A percentile compares a stretch with the other conserved stretches of the same genome.
phyloP scores from a whole-genome alignment of 2,797 vertebrate species.

The Synanceia verrucosa region DNA sequence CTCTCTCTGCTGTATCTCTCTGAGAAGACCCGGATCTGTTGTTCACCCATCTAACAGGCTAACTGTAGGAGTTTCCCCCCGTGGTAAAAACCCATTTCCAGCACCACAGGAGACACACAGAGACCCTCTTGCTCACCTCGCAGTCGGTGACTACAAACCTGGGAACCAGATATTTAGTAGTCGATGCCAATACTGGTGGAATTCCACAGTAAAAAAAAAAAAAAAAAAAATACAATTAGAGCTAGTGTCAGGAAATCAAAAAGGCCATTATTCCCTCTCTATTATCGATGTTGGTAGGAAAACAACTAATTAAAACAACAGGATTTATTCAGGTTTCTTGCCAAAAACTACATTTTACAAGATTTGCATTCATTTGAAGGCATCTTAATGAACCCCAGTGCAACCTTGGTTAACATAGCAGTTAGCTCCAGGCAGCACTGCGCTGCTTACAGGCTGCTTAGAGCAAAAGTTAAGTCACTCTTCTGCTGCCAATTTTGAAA shows the following conservation, averaged over 20 bases:
- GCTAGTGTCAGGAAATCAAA: no score
- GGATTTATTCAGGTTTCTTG: no score
- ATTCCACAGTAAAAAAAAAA: not conserved
- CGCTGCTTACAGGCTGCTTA: no score
- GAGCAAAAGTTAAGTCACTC: no score
- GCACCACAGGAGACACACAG: constrained; percentile 36
- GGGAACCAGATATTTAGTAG: not conserved
- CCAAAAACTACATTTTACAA: no score
- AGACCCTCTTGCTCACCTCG: constrained; percentile 48
- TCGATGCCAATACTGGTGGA: not conserved
- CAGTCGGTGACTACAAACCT: constrained; percentile 1
- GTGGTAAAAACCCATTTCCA: constrained; percentile 60
- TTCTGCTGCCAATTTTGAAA: no score
- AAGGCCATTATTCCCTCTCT: not conserved
- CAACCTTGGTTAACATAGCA: no score
- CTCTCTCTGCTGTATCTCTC: not conserved
- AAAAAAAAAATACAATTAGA: not conserved
- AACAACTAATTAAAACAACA: not conserved
- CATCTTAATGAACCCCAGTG: no score
- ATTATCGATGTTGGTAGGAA: not conserved
- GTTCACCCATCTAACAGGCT: constrained; percentile 44
- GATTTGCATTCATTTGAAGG: no score
- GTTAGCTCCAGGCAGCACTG: no score
- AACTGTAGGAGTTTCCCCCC: constrained; percentile 56
- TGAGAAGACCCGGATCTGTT: constrained; percentile 29